phyloP scores from a whole-genome alignment of 2,113 vertebrate genomes.

The Phoxinus phoxinus region DNA sequence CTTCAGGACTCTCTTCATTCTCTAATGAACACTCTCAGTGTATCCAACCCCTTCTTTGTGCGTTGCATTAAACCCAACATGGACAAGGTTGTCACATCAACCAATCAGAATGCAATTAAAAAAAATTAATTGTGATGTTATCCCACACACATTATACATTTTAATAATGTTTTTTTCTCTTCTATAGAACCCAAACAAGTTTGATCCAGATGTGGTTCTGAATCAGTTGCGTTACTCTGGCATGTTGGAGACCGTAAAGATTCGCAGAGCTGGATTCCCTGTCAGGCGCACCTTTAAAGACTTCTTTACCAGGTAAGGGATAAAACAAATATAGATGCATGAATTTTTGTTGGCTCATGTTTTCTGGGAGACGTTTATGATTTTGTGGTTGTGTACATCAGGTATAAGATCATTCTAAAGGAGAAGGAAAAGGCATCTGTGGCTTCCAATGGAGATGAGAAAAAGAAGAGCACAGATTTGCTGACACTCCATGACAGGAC shows the following conservation, averaged over 20 bases:
- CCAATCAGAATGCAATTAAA: not conserved
- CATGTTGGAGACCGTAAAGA: constrained; percentile 93
- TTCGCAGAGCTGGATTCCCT: constrained; percentile 90
- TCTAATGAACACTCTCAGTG: constrained; percentile 88
- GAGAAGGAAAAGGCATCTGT: constrained; percentile 58
- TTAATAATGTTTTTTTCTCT: not conserved
- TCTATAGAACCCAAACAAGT: constrained; percentile 79
- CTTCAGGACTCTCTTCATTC: constrained; percentile 89
- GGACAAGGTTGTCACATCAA: constrained; percentile 78
- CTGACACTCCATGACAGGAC: constrained; percentile 79
- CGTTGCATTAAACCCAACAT: constrained; percentile 94
- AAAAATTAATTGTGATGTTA: not conserved
- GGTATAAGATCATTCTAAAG: constrained; percentile 87
- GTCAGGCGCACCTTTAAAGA: constrained; percentile 87
- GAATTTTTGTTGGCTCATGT: not conserved
- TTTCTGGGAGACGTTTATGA: not conserved
- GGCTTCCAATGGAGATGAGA: constrained; percentile 71
- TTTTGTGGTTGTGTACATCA: constrained; percentile 61
- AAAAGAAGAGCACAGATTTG: constrained; percentile 77
- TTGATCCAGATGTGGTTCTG: constrained; percentile 85
- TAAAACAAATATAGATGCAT: not conserved
- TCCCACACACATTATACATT: not conserved
- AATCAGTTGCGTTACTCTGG: constrained; percentile 92
- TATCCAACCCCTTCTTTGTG: constrained; percentile 92
- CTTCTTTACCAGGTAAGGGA: constrained; percentile 81